Evolutionary conservation across 2,888 invertebrate species (phyloP).

Genomic region (Corbicula japonica): DNA sequence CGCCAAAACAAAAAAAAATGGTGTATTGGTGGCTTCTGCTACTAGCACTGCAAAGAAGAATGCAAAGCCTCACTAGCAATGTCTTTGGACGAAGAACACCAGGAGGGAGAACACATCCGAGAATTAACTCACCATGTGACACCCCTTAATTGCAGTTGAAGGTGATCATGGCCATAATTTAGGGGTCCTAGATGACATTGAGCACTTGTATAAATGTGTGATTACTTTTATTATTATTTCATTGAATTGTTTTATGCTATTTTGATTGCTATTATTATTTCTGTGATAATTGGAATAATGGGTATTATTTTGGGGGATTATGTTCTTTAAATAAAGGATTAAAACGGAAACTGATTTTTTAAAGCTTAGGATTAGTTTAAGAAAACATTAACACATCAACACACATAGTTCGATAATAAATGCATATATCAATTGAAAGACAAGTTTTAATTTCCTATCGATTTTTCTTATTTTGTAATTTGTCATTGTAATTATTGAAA

Average conservation of each 20-base stretch:
- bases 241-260: constrained; percentile 39
- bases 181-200: constrained; percentile 39
- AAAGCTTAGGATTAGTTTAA: constrained; percentile 42
- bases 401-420: no score
- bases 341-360: constrained; percentile 39
- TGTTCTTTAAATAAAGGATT: constrained; percentile 47
- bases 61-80: no score
- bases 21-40: no score
- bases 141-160: constrained; percentile 49
- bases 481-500: no score
- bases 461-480: no score
- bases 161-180: constrained; percentile 41
- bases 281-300: constrained; percentile 37
- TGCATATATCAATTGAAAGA: no score
- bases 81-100: no score
- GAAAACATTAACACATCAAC: constrained; percentile 45
- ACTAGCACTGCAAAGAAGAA: no score
- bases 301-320: constrained; percentile 42
- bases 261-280: constrained; percentile 43
- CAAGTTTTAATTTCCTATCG: no score
- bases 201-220: constrained; percentile 42
- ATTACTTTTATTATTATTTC: constrained; percentile 37
- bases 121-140: no score
- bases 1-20: no score
- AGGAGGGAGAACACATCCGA: no score